Base-by-base conservation (phyloP, 2,113 vertebrate genomes). In the Gambusia affinis region DNA sequence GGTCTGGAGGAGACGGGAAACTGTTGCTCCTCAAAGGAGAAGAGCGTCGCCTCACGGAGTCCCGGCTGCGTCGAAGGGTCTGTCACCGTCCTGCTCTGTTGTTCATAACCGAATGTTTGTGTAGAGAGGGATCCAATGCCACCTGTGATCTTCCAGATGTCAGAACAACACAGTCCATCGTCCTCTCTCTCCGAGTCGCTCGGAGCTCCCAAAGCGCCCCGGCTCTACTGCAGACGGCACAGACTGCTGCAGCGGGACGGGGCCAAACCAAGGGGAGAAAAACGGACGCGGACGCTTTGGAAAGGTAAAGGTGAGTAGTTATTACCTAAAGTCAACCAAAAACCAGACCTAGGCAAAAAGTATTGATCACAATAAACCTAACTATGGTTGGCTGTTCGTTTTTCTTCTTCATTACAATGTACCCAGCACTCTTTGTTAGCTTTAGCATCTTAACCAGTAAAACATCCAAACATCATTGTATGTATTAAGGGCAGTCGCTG, bases 11-110 rank as follows among this genome's bases (percentile, higher is more conserved):
- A 86, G 63, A 80, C 80, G 57, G 88, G 78, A 8, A 85, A 82
- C 60, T 66, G 83, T 81, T 86, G 88, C 68, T 80, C 72, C 60
- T 0, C 57, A 66, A 90, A 93, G 80, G 83, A 61, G 81, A 94
- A 91, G 81, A 91, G 78, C 67, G 75, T 78, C 44, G 67, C 65
- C 44, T 81, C 81, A 63, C 81, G 39, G 28, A 70, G 82, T 12
- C 89, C 87, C 61, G 27, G 72, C 85, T 93, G 90, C 54, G 76
- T 66, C 4, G 88, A 89, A 75, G 90, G 93, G 94, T 94, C 0
- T 83, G 93, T 27, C 29, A 1, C 33, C 31, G 24, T 27, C 42
- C 12, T 11, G 57, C 35, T 24, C 35, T 37, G 35, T 37, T 37
- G 35, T 37, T 37, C 35, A 37, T 37, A 11, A 15, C 39, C 2